Conservation (phyloP, 2,888 invertebrate species). For the Pantelozetes paolii region DNA sequence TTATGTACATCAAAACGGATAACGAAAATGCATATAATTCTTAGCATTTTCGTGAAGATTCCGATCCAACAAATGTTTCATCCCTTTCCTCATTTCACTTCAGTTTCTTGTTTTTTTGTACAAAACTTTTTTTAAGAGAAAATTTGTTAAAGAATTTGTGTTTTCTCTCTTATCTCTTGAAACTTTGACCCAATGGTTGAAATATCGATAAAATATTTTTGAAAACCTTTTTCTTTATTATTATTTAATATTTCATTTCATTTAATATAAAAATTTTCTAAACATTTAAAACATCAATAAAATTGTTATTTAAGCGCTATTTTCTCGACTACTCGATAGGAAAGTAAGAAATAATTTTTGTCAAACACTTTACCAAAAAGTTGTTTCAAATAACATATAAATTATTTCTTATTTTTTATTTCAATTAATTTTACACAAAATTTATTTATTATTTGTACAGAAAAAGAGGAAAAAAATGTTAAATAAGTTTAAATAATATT, state of each 20-base stretch:
- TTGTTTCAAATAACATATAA: conserved; percentile 16
- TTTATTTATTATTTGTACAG: not conserved
- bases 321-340: conserved; percentile 9
- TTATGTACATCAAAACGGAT: not conserved
- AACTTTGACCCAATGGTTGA: conserved; percentile 2
- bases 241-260: not conserved
- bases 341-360: not conserved
- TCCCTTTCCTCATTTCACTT: conserved; percentile 30
- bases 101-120: not conserved
- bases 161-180: not conserved
- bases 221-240: not conserved
- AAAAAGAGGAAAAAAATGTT: not conserved
- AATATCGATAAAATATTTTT: conserved; percentile 7
- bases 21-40: conserved; percentile 27
- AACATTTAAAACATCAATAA: not conserved
- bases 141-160: not conserved
- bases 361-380: not conserved
- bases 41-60: not conserved
- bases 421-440: conserved; percentile 5
- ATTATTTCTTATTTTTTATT: not conserved
- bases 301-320: conserved; percentile 14
- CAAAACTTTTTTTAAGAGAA: not conserved
- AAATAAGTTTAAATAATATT: not conserved
- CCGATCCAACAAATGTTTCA: not conserved
- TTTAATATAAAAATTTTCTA: not conserved